These are phyloP conservation scores for Arion vulgaris DNA, from an alignment of 1,140 invertebrate species.

Conservation along the genomic window DNA sequence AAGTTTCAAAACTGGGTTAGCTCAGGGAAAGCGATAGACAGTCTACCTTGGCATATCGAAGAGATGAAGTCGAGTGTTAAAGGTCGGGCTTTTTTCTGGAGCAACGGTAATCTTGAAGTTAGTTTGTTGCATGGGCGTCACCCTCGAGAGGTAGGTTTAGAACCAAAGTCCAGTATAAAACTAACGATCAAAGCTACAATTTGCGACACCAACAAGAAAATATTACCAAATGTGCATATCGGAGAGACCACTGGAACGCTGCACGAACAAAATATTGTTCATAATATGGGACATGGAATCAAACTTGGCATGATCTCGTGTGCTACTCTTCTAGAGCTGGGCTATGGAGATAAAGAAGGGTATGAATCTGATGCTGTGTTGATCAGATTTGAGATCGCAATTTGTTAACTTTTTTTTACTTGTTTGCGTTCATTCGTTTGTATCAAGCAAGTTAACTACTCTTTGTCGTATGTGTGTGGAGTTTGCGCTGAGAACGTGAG, in stretches of 20 bases:
- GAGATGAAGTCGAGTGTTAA: not conserved
- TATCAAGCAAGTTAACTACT: too few species aligned
- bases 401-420: too few species aligned
- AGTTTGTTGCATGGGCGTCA: not conserved
- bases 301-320: not conserved
- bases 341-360: constrained; percentile 2
- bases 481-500: too few species aligned
- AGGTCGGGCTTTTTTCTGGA: not conserved
- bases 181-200: constrained; percentile 1
- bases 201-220: not conserved
- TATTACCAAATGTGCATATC: not conserved
- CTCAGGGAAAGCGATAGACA: too few species aligned
- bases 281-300: not conserved
- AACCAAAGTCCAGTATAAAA: not conserved
- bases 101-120: not conserved
- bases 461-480: too few species aligned
- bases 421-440: too few species aligned
- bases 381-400: not conserved
- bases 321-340: not conserved
- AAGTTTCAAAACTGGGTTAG: not conserved
- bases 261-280: not conserved
- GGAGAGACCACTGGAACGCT: not conserved
- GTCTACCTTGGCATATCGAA: constrained; percentile 15
- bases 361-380: not conserved
- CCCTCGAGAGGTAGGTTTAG: not conserved